Evolutionary conservation across 2,888 invertebrate species (phyloP), one percentile per base, ranked within the genome.

Genomic region (Acrobasis suavella): DNA sequence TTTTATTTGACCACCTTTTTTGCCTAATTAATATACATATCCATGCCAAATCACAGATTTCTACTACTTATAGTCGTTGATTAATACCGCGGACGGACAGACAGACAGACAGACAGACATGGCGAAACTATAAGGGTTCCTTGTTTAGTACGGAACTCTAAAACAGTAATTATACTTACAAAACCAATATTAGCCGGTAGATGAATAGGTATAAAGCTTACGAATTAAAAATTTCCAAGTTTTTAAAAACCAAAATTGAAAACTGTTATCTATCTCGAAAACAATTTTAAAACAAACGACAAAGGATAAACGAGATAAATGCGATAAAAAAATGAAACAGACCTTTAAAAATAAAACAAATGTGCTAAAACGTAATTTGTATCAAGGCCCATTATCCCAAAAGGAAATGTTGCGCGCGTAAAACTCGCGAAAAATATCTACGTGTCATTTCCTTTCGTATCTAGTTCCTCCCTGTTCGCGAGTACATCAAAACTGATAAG

Each of bases 401-500:
- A 52, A 63, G 54, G 51, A 67, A 65, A 67, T 67, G 65, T 65
- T 17, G 56, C 51, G 50, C 58, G 54, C 62, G 54, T 62, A 62
- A 58, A 62, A 62, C 55, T 62, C 62, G 62, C 55, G 62, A 63
- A 63, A 51, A 61, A 58, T 55, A 52, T 64, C 62, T 64, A 62
- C 67, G 62, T 67, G 71, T 83, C 82, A 83, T 84, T 85, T 85
- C 83, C 82, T 73, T 73, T 62, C 71, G 65, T 72, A 75, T 71
- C 73, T 68, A 85, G 76, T 87, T 72, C 86, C 76, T 69, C 83
- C 78, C 86, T 86, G 76, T 76, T 77, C 79, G 76, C 81, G 78
- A 78, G 76, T 79, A 85, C 84, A 85, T 86, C 85, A 80, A 77
- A 83, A 85, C 88, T 91, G 91, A 91, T 91, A 91, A 90, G 87